Percentiles rank a stretch among this genome's conserved stretches.
These are phyloP conservation scores for Creontiades dilutus DNA, from an alignment of 2,888 invertebrate species.

Conservation along the genomic window DNA sequence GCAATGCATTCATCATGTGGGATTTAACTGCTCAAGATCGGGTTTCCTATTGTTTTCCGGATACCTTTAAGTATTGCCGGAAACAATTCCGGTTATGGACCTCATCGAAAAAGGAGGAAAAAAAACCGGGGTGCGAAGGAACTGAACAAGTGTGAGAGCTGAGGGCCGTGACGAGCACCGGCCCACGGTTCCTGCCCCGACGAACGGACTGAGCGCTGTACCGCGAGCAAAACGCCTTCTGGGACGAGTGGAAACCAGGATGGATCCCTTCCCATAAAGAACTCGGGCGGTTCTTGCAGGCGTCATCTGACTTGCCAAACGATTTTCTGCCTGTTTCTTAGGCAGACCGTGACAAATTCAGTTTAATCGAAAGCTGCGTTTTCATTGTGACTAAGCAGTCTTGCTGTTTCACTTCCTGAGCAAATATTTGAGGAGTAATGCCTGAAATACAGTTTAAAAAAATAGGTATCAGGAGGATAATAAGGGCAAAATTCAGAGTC, in stretches of 20 bases:
- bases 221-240: constrained; percentile 1
- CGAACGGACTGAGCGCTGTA: constrained; percentile 5
- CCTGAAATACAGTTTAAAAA: no score
- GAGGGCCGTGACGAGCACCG: constrained; percentile 43
- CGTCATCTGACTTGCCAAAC: neutral
- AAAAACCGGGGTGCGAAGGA: constrained; percentile 23
- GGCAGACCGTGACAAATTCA: neutral
- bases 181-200: constrained; percentile 34
- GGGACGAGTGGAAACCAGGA: neutral
- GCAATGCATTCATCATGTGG: no score
- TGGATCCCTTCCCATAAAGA: constrained; percentile 36
- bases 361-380: neutral
- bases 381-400: neutral
- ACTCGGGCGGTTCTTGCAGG: constrained; percentile 3
- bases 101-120: constrained; percentile 21
- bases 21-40: no score
- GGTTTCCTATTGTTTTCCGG: no score
- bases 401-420: neutral
- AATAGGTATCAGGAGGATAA: no score
- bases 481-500: no score
- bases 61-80: neutral
- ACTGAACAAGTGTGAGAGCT: constrained; percentile 30
- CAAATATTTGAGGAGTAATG: neutral
- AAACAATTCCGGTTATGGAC: constrained; percentile 5
- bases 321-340: constrained; percentile 3